Percentiles rank a stretch among this genome's conserved stretches.
Conservation (phyloP, 2,888 invertebrate genomes). For the Eristalinus sepulchralis region DNA sequence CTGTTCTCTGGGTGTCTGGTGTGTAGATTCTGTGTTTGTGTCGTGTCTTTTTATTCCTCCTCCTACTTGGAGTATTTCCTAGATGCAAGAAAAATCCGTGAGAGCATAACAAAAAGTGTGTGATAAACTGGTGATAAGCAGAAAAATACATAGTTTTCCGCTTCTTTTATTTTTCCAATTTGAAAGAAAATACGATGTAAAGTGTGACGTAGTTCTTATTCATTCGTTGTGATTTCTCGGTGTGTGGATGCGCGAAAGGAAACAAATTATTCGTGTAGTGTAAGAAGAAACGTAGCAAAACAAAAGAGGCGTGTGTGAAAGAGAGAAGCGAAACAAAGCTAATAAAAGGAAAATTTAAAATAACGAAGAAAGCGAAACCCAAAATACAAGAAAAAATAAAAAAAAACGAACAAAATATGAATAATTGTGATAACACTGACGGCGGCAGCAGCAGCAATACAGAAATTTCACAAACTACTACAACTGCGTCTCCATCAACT, state of each 20-base stretch:
- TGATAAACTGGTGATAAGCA: conserved; percentile 42
- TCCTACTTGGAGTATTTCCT: conserved; percentile 39
- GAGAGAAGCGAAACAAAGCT: not conserved
- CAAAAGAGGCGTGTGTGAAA: conserved; percentile 29
- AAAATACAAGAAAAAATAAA: not conserved
- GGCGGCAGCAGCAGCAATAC: conserved; percentile 60
- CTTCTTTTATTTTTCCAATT: not conserved
- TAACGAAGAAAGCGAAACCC: conserved; percentile 18
- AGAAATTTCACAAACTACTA: conserved; percentile 47
- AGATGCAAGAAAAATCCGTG: conserved; percentile 72
- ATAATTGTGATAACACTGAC: conserved; percentile 63
- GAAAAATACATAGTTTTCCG: not conserved
- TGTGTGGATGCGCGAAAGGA: conserved; percentile 53
- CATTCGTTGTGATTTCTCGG: conserved; percentile 4
- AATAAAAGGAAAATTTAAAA: not conserved
- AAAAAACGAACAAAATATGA: conserved; percentile 58
- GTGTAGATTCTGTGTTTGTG: conserved; percentile 54
- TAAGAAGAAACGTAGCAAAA: conserved; percentile 63
- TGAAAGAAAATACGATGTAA: conserved; percentile 60
- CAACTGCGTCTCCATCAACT: not conserved
- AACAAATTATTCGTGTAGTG: not conserved
- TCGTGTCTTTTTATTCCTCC: conserved; percentile 72
- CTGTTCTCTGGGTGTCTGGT: conserved; percentile 33
- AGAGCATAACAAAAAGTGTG: conserved; percentile 4
- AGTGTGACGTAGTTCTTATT: conserved; percentile 39